Conservation (phyloP, 2,797 vertebrate species). For the Botia almorhae region DNA sequence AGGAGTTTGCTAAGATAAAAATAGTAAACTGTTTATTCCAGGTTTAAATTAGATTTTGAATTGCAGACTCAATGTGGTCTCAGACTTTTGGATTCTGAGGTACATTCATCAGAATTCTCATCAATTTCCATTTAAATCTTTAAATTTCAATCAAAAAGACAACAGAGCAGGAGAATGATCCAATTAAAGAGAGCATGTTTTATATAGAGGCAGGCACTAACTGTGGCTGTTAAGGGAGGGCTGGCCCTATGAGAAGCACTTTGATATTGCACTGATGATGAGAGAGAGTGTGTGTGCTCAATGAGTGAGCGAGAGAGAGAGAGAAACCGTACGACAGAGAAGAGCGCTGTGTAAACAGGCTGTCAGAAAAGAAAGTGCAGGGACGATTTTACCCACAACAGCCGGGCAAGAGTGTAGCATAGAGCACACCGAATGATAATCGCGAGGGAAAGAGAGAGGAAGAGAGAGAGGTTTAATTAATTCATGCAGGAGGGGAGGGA, state of each 20-base stretch:
- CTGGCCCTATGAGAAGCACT: conserved; percentile 56
- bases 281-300: conserved; percentile 33
- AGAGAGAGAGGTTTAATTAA: conserved; percentile 71
- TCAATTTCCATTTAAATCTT: background rate
- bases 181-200: conserved; percentile 5
- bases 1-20: too few species aligned
- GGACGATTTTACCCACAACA: conserved; percentile 51
- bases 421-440: conserved; percentile 54
- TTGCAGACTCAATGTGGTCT: too few species aligned
- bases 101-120: background rate
- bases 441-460: conserved; percentile 57
- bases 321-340: conserved; percentile 38
- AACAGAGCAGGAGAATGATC: background rate
- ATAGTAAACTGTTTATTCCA: too few species aligned
- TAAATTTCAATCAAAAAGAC: background rate
- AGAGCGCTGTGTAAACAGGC: conserved; percentile 65
- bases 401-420: conserved; percentile 37
- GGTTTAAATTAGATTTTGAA: too few species aligned
- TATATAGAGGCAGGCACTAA: conserved; percentile 22
- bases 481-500: conserved; percentile 77
- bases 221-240: conserved; percentile 56
- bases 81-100: too few species aligned
- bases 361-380: conserved; percentile 67
- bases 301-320: conserved; percentile 29
- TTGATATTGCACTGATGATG: conserved; percentile 63